Conservation (phyloP, 2,888 invertebrate species). For the Lucinisca nassula region DNA sequence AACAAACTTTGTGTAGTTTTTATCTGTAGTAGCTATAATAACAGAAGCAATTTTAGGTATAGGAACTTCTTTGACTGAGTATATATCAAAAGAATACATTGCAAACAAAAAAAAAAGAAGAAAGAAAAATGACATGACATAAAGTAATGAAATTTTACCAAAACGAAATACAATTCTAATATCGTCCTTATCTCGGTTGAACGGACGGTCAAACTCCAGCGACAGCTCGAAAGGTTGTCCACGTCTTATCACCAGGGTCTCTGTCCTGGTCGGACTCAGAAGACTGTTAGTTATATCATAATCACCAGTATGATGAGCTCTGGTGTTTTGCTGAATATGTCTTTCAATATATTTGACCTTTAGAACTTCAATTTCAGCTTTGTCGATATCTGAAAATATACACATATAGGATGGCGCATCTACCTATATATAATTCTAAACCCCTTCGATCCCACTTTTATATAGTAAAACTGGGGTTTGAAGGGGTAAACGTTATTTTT, state of each 20-base stretch:
- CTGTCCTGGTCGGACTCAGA: conserved; percentile 86
- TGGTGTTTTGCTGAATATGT: conserved; percentile 92
- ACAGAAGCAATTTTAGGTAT: too few relatives aligned
- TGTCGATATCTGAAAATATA: conserved; percentile 87
- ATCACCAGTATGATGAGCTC: conserved; percentile 92
- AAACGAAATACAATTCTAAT: conserved; percentile 93
- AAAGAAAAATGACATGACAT: too few relatives aligned
- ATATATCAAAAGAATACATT: too few relatives aligned
- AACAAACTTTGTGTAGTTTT: too few relatives aligned
- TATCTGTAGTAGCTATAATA: too few relatives aligned
- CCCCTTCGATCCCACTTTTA: too few relatives aligned
- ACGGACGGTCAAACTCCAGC: conserved; percentile 92
- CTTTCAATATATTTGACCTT: conserved; percentile 90
- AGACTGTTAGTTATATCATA: conserved; percentile 89
- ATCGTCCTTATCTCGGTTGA: conserved; percentile 92
- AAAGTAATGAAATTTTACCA: conserved; percentile 66
- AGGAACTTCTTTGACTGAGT: too few relatives aligned
- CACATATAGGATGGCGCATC: not conserved
- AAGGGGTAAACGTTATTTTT: too few relatives aligned
- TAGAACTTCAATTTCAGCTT: conserved; percentile 57
- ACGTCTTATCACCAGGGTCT: conserved; percentile 92
- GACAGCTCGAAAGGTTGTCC: conserved; percentile 93
- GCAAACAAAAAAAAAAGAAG: too few relatives aligned
- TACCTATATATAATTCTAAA: not conserved
- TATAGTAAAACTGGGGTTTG: too few relatives aligned